phyloP scores from a whole-genome alignment of 2,888 invertebrate species.

The Chalcosyrphus nemorum region DNA sequence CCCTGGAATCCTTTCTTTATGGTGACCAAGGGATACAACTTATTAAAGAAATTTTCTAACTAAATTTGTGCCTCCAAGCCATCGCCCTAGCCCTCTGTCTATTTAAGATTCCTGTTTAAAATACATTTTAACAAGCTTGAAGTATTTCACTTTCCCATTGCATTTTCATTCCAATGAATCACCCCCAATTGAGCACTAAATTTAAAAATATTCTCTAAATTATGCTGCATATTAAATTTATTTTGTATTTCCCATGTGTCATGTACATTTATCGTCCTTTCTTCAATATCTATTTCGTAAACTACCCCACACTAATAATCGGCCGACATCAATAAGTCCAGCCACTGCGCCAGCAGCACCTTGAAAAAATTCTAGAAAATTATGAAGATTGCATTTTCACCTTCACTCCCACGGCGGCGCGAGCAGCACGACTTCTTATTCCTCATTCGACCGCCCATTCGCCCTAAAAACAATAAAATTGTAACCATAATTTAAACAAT shows the following conservation, averaged over 20 bases:
- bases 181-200: slow-evolving; percentile 7
- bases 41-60: too few relatives aligned
- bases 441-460: slow-evolving; percentile 40
- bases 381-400: slow-evolving; percentile 71
- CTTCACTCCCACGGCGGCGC: slow-evolving; percentile 36
- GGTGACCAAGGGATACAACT: too few relatives aligned
- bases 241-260: slow-evolving; percentile 27
- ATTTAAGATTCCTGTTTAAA: too few relatives aligned
- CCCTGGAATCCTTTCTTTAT: too few relatives aligned
- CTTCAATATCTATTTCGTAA: background rate
- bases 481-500: slow-evolving; percentile 72
- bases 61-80: too few relatives aligned
- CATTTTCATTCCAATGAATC: background rate
- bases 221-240: background rate
- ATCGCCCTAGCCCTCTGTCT: too few relatives aligned
- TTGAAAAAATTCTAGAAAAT: slow-evolving; percentile 41
- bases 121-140: too few relatives aligned
- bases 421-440: slow-evolving; percentile 2
- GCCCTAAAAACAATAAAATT: slow-evolving; percentile 73
- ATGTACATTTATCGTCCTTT: background rate
- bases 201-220: background rate
- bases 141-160: too few relatives aligned
- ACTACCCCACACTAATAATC: slow-evolving; percentile 14
- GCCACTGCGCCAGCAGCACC: background rate
- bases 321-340: slow-evolving; percentile 1